Evolutionary conservation across 2,888 invertebrate species (phyloP).

Genomic region (Caenorhabditis virilis): DNA sequence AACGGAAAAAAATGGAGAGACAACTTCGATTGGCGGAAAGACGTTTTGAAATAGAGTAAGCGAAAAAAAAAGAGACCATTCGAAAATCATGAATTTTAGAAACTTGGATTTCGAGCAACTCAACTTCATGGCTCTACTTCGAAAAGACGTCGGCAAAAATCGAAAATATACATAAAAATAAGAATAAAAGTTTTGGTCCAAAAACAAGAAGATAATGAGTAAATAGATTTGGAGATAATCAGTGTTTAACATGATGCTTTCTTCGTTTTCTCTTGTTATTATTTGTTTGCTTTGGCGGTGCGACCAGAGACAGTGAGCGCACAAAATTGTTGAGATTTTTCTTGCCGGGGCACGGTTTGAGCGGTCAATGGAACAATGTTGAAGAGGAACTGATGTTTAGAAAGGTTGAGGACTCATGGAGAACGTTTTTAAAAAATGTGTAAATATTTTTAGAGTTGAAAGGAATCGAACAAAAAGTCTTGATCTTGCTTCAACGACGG

Average conservation of each 20-base stretch:
- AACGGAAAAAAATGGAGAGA: background rate
- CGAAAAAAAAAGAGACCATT: background rate
- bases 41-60: slow-evolving; percentile 4
- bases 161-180: background rate
- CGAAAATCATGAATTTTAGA: background rate
- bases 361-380: too few species aligned
- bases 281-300: too few species aligned
- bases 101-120: background rate
- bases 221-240: background rate
- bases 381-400: too few species aligned
- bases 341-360: too few species aligned
- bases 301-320: too few species aligned
- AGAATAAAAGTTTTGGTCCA: background rate
- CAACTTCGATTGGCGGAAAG: background rate
- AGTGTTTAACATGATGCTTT: background rate
- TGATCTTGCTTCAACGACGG: too few species aligned
- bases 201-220: background rate
- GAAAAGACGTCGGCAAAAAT: background rate
- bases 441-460: too few species aligned
- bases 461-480: too few species aligned
- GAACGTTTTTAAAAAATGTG: too few species aligned
- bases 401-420: too few species aligned
- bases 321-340: too few species aligned
- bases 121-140: background rate
- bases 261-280: too few species aligned